Conservation (phyloP, 2,113 vertebrate genomes). For the Corynorhinus townsendii region DNA sequence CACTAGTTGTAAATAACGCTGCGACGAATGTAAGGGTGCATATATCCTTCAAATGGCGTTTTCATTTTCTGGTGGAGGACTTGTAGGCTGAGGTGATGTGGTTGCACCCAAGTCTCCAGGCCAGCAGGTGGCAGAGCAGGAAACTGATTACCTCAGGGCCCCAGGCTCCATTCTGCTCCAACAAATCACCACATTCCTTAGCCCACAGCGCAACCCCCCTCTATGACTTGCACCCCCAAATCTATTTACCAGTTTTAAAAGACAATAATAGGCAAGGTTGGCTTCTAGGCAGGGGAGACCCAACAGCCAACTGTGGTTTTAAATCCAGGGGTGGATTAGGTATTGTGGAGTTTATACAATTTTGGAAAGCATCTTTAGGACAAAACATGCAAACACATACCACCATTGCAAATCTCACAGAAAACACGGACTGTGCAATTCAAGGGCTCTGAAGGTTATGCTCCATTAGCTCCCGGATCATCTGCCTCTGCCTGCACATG, state of each 20-base stretch:
- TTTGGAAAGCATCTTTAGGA: neutral
- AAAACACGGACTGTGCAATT: neutral
- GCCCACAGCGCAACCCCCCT: neutral
- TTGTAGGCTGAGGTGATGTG: neutral
- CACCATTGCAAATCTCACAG: neutral
- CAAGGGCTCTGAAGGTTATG: neutral
- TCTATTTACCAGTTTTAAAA: neutral
- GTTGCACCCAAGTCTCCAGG: neutral
- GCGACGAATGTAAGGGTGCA: neutral
- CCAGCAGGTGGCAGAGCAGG: slow-evolving; percentile 12
- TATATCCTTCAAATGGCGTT: neutral
- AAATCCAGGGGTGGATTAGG: neutral
- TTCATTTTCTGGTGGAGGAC: neutral
- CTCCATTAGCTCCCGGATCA: neutral
- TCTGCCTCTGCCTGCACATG: neutral
- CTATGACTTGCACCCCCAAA: neutral
- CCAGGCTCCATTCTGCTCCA: neutral
- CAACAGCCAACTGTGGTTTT: neutral
- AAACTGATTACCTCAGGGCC: neutral
- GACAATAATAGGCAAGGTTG: neutral
- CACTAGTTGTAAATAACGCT: neutral
- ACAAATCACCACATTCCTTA: neutral
- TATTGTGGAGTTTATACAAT: neutral
- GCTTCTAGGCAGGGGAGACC: neutral
- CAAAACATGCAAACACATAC: neutral